phyloP scores from a whole-genome alignment of 1,140 invertebrate genomes.

The Saccostrea cuccullata region DNA sequence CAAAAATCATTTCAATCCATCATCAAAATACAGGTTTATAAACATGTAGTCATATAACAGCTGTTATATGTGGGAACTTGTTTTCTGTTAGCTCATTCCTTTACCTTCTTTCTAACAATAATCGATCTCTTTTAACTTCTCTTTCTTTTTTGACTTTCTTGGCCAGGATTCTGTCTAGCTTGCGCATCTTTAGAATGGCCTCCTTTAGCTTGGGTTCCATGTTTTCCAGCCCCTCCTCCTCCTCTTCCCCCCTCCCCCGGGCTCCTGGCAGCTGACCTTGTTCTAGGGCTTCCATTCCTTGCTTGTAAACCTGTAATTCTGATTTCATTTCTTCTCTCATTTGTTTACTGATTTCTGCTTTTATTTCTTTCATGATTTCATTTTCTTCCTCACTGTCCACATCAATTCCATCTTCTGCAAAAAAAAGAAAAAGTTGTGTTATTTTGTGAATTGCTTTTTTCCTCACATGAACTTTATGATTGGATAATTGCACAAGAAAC shows the following conservation, averaged over 20 bases:
- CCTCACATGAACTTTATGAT: too few species aligned
- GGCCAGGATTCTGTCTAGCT: constrained; percentile 75
- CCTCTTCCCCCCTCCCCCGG: constrained; percentile 36
- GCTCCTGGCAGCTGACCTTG: constrained; percentile 45
- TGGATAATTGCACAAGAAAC: too few species aligned
- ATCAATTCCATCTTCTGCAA: constrained; percentile 66
- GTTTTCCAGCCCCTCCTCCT: constrained; percentile 58
- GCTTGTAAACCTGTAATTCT: constrained; percentile 70
- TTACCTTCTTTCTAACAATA: constrained; percentile 75
- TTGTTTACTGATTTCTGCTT: constrained; percentile 73
- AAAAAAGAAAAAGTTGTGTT: not conserved
- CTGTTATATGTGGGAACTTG: too few species aligned
- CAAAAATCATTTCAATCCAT: too few species aligned
- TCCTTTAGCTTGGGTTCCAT: constrained; percentile 73
- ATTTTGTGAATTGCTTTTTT: too few species aligned
- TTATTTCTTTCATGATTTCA: constrained; percentile 74
- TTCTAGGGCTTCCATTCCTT: constrained; percentile 66
- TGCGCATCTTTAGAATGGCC: constrained; percentile 76
- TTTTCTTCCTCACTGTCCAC: constrained; percentile 76
- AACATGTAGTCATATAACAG: too few species aligned
- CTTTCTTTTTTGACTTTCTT: constrained; percentile 74
- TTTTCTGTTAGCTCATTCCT: not conserved
- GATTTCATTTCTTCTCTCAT: constrained; percentile 75
- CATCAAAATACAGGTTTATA: too few species aligned
- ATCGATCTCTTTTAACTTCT: constrained; percentile 75